Evolutionary conservation across 2,797 vertebrate genomes (phyloP).

Genomic region (Gallinago nigripennis): DNA sequence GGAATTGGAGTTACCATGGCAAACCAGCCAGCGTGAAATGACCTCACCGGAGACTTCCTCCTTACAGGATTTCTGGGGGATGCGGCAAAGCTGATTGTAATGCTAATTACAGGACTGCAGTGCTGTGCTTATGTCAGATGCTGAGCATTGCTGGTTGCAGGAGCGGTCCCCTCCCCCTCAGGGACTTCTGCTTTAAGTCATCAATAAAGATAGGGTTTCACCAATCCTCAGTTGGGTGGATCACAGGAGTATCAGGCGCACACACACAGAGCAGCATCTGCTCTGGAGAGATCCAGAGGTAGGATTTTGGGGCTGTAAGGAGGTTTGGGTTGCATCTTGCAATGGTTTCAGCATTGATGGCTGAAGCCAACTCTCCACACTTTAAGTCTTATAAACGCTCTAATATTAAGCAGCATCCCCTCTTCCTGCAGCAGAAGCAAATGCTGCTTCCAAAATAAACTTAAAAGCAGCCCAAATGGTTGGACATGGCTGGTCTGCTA

Average conservation of each 20-base stretch:
- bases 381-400: background rate
- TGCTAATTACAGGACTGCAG: background rate
- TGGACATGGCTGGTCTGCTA: background rate
- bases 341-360: background rate
- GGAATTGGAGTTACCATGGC: background rate
- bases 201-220: background rate
- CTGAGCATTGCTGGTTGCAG: background rate
- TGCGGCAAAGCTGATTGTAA: background rate
- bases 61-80: background rate
- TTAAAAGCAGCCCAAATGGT: background rate
- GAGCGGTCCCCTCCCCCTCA: background rate
- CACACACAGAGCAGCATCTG: fast-evolving
- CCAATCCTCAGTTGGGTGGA: background rate
- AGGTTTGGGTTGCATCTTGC: background rate
- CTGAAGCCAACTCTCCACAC: background rate
- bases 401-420: background rate
- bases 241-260: background rate
- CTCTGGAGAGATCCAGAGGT: background rate
- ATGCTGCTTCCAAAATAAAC: background rate
- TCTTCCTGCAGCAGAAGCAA: background rate
- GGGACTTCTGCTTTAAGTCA: background rate
- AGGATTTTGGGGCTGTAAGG: background rate
- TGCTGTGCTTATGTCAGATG: background rate
- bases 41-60: background rate
- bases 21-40: background rate